A percentile compares a stretch with the other conserved stretches of the same genome.
Evolutionary conservation across 2,888 invertebrate species (phyloP).

Genomic region (Acleris laterana): DNA sequence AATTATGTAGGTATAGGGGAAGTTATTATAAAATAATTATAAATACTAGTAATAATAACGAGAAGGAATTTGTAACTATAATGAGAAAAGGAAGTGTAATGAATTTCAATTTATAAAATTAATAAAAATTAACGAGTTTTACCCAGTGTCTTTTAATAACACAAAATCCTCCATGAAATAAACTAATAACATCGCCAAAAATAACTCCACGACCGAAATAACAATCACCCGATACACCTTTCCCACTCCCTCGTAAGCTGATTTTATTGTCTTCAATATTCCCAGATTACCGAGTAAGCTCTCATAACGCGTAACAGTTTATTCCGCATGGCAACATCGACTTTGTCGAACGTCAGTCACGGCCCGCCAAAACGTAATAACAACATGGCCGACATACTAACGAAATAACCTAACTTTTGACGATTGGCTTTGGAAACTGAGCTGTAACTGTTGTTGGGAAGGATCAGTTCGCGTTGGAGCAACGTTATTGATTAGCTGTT

Average conservation of each 20-base stretch:
- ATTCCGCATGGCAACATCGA: constrained; percentile 83
- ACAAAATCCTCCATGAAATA: constrained; percentile 1
- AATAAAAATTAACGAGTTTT: constrained; percentile 84
- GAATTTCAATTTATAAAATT: constrained; percentile 84
- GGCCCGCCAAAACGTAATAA: constrained; percentile 81
- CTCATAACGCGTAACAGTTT: constrained; percentile 82
- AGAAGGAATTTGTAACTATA: constrained; percentile 83
- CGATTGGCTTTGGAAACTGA: constrained; percentile 40
- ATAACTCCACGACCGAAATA: constrained; percentile 47
- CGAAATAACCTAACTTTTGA: constrained; percentile 45
- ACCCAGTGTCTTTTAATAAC: constrained; percentile 48
- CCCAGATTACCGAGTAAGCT: constrained; percentile 82
- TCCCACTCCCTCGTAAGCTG: constrained; percentile 66
- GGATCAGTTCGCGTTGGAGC: constrained; percentile 42
- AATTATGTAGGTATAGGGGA: constrained; percentile 76
- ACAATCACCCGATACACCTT: constrained; percentile 55
- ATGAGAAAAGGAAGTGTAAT: constrained; percentile 74
- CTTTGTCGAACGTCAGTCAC: constrained; percentile 78
- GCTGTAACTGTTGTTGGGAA: constrained; percentile 38
- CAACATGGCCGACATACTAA: constrained; percentile 60
- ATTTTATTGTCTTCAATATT: constrained; percentile 84
- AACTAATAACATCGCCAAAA: background rate
- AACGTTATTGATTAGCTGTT: constrained; percentile 42
- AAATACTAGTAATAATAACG: constrained; percentile 73
- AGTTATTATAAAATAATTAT: constrained; percentile 73